Evolutionary conservation across 2,797 vertebrate genomes (phyloP).

Genomic region (Sebastes miniatus): DNA sequence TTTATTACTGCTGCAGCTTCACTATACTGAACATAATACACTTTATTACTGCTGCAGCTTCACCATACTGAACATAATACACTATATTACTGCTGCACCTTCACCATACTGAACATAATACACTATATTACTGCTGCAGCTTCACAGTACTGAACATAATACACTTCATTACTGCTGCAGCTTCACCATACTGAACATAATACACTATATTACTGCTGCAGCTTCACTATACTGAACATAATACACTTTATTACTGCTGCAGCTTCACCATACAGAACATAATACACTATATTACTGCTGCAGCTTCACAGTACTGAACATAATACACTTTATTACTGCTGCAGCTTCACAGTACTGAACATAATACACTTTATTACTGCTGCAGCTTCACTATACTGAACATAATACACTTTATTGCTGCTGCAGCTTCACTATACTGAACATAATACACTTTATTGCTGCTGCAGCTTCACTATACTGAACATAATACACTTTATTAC

Average conservation of each 20-base stretch:
- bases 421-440: not conserved
- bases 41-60: slow-evolving; percentile 25
- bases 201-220: slow-evolving; percentile 17
- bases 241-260: no score
- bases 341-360: not conserved
- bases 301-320: not conserved
- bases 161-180: slow-evolving; percentile 18
- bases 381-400: slow-evolving; percentile 3
- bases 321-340: slow-evolving; percentile 17
- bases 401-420: slow-evolving; percentile 23
- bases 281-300: no score
- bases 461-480: not conserved
- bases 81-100: not conserved
- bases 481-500: slow-evolving; percentile 25
- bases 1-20: slow-evolving; percentile 22
- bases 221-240: not conserved
- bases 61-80: not conserved
- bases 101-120: not conserved
- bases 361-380: slow-evolving; percentile 20
- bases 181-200: not conserved
- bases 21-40: not conserved
- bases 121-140: slow-evolving; percentile 25
- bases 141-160: not conserved
- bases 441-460: slow-evolving; percentile 22
- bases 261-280: no score